Conservation (phyloP, 2,797 vertebrate species). For the Sebastes kiyomatsui region DNA sequence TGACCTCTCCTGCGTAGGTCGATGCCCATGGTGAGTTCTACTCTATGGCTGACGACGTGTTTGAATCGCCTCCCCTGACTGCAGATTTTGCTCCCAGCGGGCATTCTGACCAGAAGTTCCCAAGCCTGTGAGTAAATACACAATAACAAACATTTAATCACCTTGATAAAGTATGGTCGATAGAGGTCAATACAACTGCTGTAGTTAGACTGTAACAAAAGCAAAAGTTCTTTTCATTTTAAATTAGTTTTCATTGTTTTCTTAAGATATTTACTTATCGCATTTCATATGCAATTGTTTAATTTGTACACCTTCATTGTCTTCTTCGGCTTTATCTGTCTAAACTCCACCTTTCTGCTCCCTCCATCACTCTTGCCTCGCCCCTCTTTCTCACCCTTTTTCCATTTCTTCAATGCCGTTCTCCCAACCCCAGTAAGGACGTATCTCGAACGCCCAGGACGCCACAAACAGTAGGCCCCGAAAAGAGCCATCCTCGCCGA, state of each 20-base stretch:
- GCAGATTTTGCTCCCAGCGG: conserved; percentile 79
- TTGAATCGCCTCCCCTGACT: conserved; percentile 93
- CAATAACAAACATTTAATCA: background rate
- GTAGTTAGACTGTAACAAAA: background rate
- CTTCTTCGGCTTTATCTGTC: background rate
- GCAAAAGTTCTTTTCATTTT: background rate
- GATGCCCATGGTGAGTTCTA: conserved; percentile 88
- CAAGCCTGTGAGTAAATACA: conserved; percentile 81
- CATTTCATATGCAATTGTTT: background rate
- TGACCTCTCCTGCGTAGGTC: conserved; percentile 67
- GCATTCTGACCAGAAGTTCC: conserved; percentile 68
- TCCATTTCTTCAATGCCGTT: background rate
- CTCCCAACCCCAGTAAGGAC: conserved; percentile 77
- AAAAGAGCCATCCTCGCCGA: conserved; percentile 58
- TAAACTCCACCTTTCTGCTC: background rate
- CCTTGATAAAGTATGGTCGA: background rate
- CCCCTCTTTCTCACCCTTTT: background rate
- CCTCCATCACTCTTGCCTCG: background rate
- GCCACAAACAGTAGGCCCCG: accelerated
- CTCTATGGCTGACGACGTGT: conserved; percentile 95
- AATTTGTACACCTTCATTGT: background rate
- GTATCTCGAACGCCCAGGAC: conserved; percentile 41
- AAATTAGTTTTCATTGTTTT: background rate
- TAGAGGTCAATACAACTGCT: background rate
- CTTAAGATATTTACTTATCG: background rate